These are phyloP conservation scores for Drosophila littoralis DNA, from an alignment of 1,140 invertebrate species.

Conservation along the genomic window DNA sequence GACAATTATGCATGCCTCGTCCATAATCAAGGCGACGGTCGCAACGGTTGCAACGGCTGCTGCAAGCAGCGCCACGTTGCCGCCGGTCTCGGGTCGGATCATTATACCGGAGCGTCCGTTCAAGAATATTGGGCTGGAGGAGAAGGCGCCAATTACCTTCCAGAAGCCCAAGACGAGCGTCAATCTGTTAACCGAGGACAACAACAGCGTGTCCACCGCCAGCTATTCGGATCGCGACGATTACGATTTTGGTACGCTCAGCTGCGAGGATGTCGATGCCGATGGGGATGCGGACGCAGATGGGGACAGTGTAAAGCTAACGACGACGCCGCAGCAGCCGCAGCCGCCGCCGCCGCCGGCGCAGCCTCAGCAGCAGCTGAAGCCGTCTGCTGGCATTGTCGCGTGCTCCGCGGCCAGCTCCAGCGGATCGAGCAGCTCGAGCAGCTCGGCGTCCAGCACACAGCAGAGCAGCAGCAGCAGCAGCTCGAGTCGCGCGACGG, in stretches of 20 bases:
- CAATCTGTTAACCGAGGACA: conserved; percentile 75
- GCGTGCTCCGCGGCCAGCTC: neutral
- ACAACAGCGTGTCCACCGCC: conserved; percentile 79
- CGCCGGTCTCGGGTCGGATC: conserved; percentile 56
- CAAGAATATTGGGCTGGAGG: conserved; percentile 80
- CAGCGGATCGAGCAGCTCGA: conserved; percentile 24
- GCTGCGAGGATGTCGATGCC: conserved; percentile 70
- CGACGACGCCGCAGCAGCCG: neutral
- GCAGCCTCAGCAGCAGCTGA: neutral
- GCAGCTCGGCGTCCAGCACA: conserved; percentile 45
- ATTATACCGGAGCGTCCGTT: conserved; percentile 81
- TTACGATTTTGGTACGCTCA: conserved; percentile 81
- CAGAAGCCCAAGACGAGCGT: conserved; percentile 76
- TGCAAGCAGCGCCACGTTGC: conserved; percentile 56
- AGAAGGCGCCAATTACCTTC: conserved; percentile 78
- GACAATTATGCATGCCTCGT: conserved; percentile 85
- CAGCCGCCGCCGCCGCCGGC: neutral
- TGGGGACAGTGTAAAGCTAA: conserved; percentile 5
- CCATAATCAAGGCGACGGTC: conserved; percentile 64
- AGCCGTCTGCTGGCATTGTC: neutral
- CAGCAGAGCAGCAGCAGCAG: conserved; percentile 58
- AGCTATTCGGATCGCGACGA: conserved; percentile 83
- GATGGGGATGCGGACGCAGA: conserved; percentile 13
- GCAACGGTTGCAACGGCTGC: conserved; percentile 56
- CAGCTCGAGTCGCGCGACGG: conserved; percentile 73